Base-by-base conservation (phyloP, 2,797 vertebrate species). In the Cuniculus paca region DNA sequence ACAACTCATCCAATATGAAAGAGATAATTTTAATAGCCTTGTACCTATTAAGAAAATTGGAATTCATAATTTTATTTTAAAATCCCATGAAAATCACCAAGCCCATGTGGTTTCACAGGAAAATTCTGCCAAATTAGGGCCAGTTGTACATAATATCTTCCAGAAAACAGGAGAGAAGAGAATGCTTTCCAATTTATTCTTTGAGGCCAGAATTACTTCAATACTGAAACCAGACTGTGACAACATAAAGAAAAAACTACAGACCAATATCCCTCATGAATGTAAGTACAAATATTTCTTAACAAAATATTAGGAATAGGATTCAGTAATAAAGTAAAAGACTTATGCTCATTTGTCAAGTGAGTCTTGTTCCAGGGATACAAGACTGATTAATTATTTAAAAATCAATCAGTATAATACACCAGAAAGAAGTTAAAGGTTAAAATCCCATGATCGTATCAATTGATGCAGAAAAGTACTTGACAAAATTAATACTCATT, bases 21-120 rank as follows among this genome's bases (percentile, higher is more conserved):
- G 31, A 68, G 34, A 60, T 61, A 65, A 84, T 60, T 74, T 95
- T 34, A 91, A 24, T 80, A 88, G 63, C 17, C 5, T 11, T 78
- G 7, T 56, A 84, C 28, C 36, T 92, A 77, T 63, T 85, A n/a
- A 39, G 39, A 34, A 95, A 48, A 92, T 70, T 60, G 16, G 83
- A 94, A 94, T 70, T 94, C 5, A 72, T 94, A 85, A 75, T 88
- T 95, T 54, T 34, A 42, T 39, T 34, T 63, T 68, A 95, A 86
- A 61, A 12, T 56, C 34, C 6, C 36, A 78, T 90, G 77, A 86
- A 72, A 68, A 91, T 72, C 34, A 63, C 20, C 17, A 84, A 36
- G 34, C 26, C 36, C 36, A 65, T 56, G 52, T 45, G 6, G 17
- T 78, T 77, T 92, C 68, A 63, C 19, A 82, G 39, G 60, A 82